Conservation (phyloP, 2,113 vertebrate genomes). For the Eleginops maclovinus region DNA sequence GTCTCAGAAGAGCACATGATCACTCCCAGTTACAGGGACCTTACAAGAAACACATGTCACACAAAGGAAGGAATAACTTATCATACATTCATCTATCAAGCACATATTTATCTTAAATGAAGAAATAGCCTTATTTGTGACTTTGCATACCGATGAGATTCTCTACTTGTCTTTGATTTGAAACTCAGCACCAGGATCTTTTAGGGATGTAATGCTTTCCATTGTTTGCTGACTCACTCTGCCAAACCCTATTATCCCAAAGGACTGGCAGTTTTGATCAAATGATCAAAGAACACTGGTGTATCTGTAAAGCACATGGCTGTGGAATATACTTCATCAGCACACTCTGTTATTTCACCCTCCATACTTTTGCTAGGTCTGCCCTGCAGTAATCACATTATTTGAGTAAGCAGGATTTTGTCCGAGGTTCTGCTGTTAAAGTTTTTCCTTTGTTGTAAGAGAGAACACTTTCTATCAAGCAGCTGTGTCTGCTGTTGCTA, state of each 20-base stretch:
- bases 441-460: background rate
- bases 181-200: constrained; percentile 27
- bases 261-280: constrained; percentile 60
- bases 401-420: background rate
- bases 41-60: constrained; percentile 46
- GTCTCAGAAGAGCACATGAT: background rate
- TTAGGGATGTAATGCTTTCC: constrained; percentile 41
- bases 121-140: constrained; percentile 58
- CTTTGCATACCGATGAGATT: constrained; percentile 54
- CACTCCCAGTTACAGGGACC: background rate
- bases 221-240: constrained; percentile 43
- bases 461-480: background rate
- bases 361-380: constrained; percentile 17
- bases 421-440: background rate
- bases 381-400: constrained; percentile 6
- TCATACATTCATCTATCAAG: constrained; percentile 35
- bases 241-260: constrained; percentile 44
- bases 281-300: constrained; percentile 63
- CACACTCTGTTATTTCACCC: constrained; percentile 18
- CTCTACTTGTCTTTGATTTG: constrained; percentile 50
- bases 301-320: constrained; percentile 70
- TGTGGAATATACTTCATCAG: constrained; percentile 17
- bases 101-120: constrained; percentile 29
- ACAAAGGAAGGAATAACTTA: constrained; percentile 29
- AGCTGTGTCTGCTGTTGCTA: background rate